These are phyloP conservation scores for Enteromius treurensis DNA, from an alignment of 2,797 vertebrate genomes.

Conservation along the genomic window DNA sequence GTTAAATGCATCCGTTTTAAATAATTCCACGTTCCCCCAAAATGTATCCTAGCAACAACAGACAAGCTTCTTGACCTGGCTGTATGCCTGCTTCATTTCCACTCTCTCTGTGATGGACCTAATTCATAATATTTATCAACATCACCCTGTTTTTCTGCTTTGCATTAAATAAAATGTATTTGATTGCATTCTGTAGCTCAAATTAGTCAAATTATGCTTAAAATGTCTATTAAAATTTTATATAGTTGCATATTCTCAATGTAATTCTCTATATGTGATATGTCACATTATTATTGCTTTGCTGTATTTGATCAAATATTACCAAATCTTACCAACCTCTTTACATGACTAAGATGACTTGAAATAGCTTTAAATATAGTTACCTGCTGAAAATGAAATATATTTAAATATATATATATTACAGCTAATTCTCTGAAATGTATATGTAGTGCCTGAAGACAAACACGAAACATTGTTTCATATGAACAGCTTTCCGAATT, in stretches of 20 bases:
- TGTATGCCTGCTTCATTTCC: no score
- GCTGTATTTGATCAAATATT: neutral
- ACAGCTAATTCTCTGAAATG: neutral
- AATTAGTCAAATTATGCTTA: neutral
- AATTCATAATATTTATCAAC: neutral
- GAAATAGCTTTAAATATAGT: neutral
- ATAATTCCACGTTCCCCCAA: slow-evolving; percentile 8
- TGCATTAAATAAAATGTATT: neutral
- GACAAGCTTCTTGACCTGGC: slow-evolving; percentile 40
- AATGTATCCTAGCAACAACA: slow-evolving; percentile 58
- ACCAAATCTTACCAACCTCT: neutral
- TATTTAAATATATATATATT: neutral
- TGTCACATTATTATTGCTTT: neutral
- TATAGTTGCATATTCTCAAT: neutral
- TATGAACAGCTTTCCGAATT: neutral
- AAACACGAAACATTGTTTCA: neutral
- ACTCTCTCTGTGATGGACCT: no score
- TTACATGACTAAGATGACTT: neutral
- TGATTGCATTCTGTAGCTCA: neutral
- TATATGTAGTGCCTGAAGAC: neutral
- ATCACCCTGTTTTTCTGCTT: neutral
- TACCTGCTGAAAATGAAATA: neutral
- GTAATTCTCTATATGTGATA: no score
- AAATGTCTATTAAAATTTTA: neutral
- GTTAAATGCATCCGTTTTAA: neutral